Evolutionary conservation across 2,797 vertebrate genomes (phyloP).

Genomic region (Allobates femoralis): DNA sequence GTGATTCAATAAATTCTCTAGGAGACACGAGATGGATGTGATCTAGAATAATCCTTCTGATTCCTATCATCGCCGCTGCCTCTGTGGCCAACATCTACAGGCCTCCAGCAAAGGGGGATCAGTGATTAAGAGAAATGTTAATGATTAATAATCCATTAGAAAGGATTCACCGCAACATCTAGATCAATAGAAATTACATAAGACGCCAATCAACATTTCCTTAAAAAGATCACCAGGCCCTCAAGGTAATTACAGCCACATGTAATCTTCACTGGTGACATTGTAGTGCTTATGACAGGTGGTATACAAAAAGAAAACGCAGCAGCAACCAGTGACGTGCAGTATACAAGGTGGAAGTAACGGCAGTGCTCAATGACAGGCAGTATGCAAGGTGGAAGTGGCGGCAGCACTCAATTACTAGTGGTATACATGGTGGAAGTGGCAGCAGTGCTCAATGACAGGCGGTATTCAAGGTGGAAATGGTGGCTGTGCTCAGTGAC

Average conservation of each 20-base stretch:
- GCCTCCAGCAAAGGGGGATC: background rate
- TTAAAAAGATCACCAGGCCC: background rate
- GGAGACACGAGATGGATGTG: background rate
- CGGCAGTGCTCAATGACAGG: too few species aligned
- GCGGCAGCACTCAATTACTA: too few species aligned
- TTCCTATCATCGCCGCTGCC: background rate
- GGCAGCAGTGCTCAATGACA: too few species aligned
- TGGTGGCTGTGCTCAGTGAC: too few species aligned
- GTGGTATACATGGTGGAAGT: too few species aligned
- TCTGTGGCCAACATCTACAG: background rate
- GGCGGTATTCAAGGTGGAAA: too few species aligned
- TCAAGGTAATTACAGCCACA: background rate
- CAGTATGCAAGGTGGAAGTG: too few species aligned
- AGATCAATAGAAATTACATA: conserved; percentile 10
- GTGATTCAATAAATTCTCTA: too few species aligned
- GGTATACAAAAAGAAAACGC: too few species aligned
- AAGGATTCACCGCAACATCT: background rate
- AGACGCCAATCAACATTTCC: background rate
- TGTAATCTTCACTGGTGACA: background rate
- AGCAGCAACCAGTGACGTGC: too few species aligned
- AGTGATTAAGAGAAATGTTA: conserved; percentile 8
- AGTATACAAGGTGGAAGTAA: too few species aligned
- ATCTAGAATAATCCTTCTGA: background rate
- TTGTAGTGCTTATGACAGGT: too few species aligned
- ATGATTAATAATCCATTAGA: conserved; percentile 6